Conservation (phyloP, 1,140 invertebrate species). For the Drosophila pseudoobscura region DNA sequence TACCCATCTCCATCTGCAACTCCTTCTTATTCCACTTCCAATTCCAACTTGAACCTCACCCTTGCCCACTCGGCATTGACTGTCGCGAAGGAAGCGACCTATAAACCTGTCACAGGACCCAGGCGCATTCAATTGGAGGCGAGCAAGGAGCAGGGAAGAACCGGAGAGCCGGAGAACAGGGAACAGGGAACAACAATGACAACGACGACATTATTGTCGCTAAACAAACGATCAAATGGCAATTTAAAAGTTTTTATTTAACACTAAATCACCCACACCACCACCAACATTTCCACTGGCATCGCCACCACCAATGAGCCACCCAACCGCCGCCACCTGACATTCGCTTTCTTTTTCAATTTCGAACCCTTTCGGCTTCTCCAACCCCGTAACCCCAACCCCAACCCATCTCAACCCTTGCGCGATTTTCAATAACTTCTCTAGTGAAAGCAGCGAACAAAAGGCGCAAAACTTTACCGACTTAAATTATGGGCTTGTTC, state of each 20-base stretch:
- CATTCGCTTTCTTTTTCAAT: conserved; percentile 80
- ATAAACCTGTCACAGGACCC: conserved; percentile 73
- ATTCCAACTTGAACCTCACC: too few relatives aligned
- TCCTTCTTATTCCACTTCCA: background rate
- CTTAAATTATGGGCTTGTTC: conserved; percentile 78
- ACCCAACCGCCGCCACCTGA: conserved; percentile 55
- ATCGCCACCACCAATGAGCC: conserved; percentile 39
- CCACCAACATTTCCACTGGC: background rate
- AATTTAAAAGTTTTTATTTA: conserved; percentile 83
- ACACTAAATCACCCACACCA: conserved; percentile 82
- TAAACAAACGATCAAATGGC: conserved; percentile 83
- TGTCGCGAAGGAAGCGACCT: conserved; percentile 63
- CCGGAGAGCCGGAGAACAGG: conserved; percentile 10
- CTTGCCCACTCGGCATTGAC: conserved; percentile 2
- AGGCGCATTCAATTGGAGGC: conserved; percentile 39
- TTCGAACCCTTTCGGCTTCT: conserved; percentile 68
- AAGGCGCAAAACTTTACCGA: conserved; percentile 79
- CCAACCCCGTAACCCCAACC: too few relatives aligned
- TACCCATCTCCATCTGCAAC: background rate
- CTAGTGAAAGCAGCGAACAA: conserved; percentile 68
- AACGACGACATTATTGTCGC: conserved; percentile 81
- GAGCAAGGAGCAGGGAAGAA: conserved; percentile 5
- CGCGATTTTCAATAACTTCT: conserved; percentile 78
- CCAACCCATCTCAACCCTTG: conserved; percentile 53
- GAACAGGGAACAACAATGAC: conserved; percentile 25